A percentile compares a stretch with the other conserved stretches of the same genome.
These are phyloP conservation scores for Drosophila meridionalis DNA, from an alignment of 2,888 invertebrate species.

Conservation along the genomic window DNA sequence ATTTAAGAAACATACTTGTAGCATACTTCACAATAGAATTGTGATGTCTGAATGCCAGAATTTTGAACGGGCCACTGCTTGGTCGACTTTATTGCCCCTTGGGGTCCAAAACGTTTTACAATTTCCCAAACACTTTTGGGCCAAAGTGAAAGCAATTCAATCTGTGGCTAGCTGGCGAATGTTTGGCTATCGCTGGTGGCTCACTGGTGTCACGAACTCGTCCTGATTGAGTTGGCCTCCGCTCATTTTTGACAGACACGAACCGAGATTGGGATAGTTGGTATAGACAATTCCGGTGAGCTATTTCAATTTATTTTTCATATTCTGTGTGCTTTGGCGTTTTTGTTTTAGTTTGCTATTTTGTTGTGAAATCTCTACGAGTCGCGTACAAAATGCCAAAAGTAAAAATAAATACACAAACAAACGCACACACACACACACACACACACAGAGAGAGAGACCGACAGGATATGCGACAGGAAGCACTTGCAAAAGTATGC, in stretches of 20 bases:
- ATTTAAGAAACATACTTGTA: slow-evolving; percentile 4
- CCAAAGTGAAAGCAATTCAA: slow-evolving; percentile 70
- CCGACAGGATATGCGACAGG: slow-evolving; percentile 51
- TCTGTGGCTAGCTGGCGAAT: slow-evolving; percentile 55
- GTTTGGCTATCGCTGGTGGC: slow-evolving; percentile 16
- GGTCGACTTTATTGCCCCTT: slow-evolving; percentile 9
- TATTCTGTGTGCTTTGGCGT: slow-evolving; percentile 51
- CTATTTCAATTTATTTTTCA: slow-evolving; percentile 69
- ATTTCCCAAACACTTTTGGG: slow-evolving; percentile 52
- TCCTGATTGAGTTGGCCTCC: slow-evolving; percentile 45
- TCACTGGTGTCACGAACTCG: slow-evolving; percentile 35
- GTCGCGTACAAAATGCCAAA: slow-evolving; percentile 64
- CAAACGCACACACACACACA: slow-evolving; percentile 5
- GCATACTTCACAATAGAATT: slow-evolving; percentile 8
- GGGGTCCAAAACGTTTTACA: slow-evolving; percentile 41
- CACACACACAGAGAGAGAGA: slow-evolving; percentile 22
- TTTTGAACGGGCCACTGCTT: slow-evolving; percentile 10
- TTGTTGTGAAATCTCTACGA: slow-evolving; percentile 55
- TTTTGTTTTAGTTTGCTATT: slow-evolving; percentile 76
- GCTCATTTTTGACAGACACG: slow-evolving; percentile 29
- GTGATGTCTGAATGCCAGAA: slow-evolving; percentile 7
- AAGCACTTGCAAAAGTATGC: slow-evolving; percentile 78
- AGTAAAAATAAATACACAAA: slow-evolving; percentile 72
- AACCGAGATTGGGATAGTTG: slow-evolving; percentile 19
- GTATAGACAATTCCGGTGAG: slow-evolving; percentile 36